These are phyloP conservation scores for Tipula lateralis DNA, from an alignment of 2,888 invertebrate genomes.

Conservation along the genomic window DNA sequence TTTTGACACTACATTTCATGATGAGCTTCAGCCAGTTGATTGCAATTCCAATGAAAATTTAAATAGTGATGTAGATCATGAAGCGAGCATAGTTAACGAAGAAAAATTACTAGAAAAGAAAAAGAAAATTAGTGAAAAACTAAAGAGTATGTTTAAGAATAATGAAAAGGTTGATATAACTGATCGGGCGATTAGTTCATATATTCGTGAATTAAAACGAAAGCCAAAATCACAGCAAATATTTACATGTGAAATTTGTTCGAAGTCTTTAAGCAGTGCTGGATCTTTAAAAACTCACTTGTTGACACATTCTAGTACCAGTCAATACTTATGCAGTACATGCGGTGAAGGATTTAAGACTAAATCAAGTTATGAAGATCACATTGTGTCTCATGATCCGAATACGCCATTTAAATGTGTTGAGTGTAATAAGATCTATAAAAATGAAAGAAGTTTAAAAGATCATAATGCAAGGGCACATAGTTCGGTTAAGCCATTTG, in stretches of 20 bases:
- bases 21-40: not conserved
- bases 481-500: conserved; percentile 45
- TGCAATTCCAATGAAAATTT: too few relatives aligned
- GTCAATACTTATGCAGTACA: conserved; percentile 43
- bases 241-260: conserved; percentile 41
- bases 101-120: not conserved
- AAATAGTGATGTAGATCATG: not conserved
- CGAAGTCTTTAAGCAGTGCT: conserved; percentile 44
- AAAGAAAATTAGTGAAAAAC: not conserved
- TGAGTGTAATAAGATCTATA: conserved; percentile 44
- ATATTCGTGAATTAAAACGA: not conserved
- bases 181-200: not conserved
- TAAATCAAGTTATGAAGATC: conserved; percentile 46
- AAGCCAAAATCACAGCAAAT: conserved; percentile 34
- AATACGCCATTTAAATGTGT: conserved; percentile 45
- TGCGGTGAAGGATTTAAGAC: conserved; percentile 48
- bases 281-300: conserved; percentile 47
- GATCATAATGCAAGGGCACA: conserved; percentile 39
- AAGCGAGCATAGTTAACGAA: not conserved
- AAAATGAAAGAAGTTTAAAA: not conserved
- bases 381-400: conserved; percentile 43
- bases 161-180: not conserved
- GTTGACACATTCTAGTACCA: conserved; percentile 45
- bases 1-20: not conserved
- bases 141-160: not conserved